phyloP scores from a whole-genome alignment of 2,797 vertebrate species.

The Notamacropus eugenii region DNA sequence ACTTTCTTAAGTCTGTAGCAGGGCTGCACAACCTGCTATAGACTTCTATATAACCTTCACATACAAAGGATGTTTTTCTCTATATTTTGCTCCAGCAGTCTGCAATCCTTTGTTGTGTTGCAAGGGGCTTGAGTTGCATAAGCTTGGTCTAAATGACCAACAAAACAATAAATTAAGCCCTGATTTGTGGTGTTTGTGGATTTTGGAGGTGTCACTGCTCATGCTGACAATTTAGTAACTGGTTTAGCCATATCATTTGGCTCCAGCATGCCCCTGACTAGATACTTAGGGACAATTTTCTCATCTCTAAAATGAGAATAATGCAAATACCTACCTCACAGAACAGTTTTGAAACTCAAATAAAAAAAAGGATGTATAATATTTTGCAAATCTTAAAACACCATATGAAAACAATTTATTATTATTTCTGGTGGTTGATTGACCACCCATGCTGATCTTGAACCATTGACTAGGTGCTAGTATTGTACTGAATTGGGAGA shows the following conservation, averaged over 20 bases:
- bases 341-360: neutral
- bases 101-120: too few relatives aligned
- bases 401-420: neutral
- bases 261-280: neutral
- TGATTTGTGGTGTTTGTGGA: neutral
- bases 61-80: too few relatives aligned
- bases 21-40: too few relatives aligned
- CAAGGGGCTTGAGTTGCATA: too few relatives aligned
- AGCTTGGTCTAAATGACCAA: too few relatives aligned
- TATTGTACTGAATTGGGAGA: neutral
- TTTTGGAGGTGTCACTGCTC: neutral
- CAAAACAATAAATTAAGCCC: neutral
- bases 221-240: neutral
- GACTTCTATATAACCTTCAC: too few relatives aligned
- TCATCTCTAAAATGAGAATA: neutral
- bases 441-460: too few relatives aligned
- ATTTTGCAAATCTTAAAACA: neutral
- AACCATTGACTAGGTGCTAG: neutral
- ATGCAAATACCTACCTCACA: neutral
- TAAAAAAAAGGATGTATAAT: neutral
- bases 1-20: neutral
- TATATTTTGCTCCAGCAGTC: too few relatives aligned
- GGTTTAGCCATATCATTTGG: neutral
- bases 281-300: neutral
- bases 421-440: neutral